Evolutionary conservation across 2,113 vertebrate genomes (phyloP).

Genomic region (Cyprinodon tularosa): DNA sequence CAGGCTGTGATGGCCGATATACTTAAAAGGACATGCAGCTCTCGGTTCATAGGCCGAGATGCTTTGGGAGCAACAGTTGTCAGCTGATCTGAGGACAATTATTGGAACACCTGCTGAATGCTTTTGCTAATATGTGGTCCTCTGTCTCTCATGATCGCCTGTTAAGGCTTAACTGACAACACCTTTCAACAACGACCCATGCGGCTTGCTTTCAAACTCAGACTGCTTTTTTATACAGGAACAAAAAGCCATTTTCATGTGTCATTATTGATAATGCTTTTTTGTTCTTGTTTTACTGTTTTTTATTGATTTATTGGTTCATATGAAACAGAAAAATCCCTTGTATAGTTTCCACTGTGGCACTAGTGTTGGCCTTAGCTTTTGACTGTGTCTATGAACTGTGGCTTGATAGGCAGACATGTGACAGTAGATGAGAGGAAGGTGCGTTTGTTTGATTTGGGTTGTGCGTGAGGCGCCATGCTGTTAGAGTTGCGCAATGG

Average conservation of each 20-base stretch:
- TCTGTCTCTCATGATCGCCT: conserved; percentile 32
- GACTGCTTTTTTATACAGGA: neutral
- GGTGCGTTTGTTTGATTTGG: conserved; percentile 33
- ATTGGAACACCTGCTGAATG: conserved; percentile 70
- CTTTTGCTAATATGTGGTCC: conserved; percentile 38
- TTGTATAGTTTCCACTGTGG: conserved; percentile 67
- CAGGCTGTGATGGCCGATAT: conserved; percentile 41
- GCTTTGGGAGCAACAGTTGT: conserved; percentile 74
- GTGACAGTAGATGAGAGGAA: conserved; percentile 44
- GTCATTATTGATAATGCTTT: neutral
- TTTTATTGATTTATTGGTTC: conserved; percentile 17
- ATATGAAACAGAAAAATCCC: conserved; percentile 38
- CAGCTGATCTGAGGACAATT: conserved; percentile 70
- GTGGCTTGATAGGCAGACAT: conserved; percentile 43
- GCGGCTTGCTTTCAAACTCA: neutral
- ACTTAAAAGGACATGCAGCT: conserved; percentile 46
- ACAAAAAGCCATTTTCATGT: neutral
- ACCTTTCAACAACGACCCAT: neutral
- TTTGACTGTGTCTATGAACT: conserved; percentile 62
- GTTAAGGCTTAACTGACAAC: conserved; percentile 12
- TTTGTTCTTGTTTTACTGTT: conserved; percentile 30
- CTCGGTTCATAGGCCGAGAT: conserved; percentile 46
- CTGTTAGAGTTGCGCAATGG: neutral
- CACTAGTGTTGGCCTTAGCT: conserved; percentile 34
- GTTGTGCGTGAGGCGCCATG: conserved; percentile 1